phyloP scores from a whole-genome alignment of 2,888 invertebrate genomes.

The Limnephilus rhombicus region DNA sequence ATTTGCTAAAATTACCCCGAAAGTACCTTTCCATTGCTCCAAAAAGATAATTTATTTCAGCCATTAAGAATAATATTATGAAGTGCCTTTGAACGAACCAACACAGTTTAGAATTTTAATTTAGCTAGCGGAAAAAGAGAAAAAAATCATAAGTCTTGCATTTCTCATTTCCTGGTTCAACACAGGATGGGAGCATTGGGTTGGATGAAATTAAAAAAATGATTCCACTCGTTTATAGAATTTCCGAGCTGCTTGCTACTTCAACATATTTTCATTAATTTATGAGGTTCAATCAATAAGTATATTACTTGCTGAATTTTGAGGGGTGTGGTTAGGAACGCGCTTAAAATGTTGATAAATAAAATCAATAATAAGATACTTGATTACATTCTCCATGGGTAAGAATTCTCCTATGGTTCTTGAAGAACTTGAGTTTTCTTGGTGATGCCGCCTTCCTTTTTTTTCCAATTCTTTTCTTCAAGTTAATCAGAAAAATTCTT shows the following conservation, averaged over 20 bases:
- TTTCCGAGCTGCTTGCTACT: not conserved
- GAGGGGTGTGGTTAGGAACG: not conserved
- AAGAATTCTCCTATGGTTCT: not conserved
- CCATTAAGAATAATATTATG: slow-evolving; percentile 15
- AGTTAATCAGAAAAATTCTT: not conserved
- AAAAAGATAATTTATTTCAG: not conserved
- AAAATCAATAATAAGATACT: not conserved
- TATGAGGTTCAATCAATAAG: not conserved
- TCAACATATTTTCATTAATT: not conserved
- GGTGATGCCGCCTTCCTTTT: not conserved
- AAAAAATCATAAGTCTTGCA: slow-evolving; percentile 46
- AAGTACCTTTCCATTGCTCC: not conserved
- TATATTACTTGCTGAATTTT: not conserved
- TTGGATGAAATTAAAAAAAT: slow-evolving; percentile 37
- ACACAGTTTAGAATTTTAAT: slow-evolving; percentile 40
- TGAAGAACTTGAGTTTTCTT: not conserved
- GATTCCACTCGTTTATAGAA: not conserved
- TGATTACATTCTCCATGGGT: not conserved
- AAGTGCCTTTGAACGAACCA: slow-evolving; percentile 11
- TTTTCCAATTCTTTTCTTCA: not conserved
- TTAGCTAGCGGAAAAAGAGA: slow-evolving; percentile 20
- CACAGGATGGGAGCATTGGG: not conserved
- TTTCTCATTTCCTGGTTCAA: slow-evolving; percentile 47
- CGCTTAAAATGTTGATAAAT: not conserved
- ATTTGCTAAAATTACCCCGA: not conserved